Base-by-base conservation (phyloP, 2,797 vertebrate species). In the Tarsius wallacei region DNA sequence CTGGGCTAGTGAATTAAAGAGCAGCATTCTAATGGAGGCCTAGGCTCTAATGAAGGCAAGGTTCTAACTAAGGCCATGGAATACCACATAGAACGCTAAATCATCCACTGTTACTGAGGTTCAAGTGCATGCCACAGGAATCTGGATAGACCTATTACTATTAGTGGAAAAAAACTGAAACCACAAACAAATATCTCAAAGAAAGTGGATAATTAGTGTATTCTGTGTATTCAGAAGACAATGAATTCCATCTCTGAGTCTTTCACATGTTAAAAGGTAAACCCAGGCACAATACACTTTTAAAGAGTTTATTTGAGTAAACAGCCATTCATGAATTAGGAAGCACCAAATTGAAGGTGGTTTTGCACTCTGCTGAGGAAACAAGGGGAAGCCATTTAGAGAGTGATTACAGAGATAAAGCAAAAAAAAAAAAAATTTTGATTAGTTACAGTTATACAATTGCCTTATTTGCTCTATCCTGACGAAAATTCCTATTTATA, bases 241-340 rank as follows among this genome's bases (percentile, higher is more conserved):
- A 22, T 36, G 19, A 7, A 63, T 78, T 85, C 85, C 19, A 74
- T 63, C 33, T 73, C 55, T 93, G 78, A 90, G 12, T 53, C 31
- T 86, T 87, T 49, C 33, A 71, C 33, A 36, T 77, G 70, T 28
- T 70, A 92, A 85, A 85, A 93, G 81, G 16, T 59, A 90, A 94
- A 36, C 31, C 31, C 5, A 83, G 22, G 8, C 33, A 80, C 24
- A 74, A 64, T 36, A 63, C 81, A 53, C 24, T 89, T 83, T 83
- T 74, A 57, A 33, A 42, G 26, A 66, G 19, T 59, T 70, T 49
- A 49, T 55, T 68, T 68, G 11, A 31, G 33, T 21, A 87, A 71
- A 80, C 17, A 88, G 24, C 14, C 47, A 73, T n/a, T 85, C 33
- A 55, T 76, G 70, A 85, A 31, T n/a, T 7, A 64, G 33, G 2